Base-by-base conservation (phyloP, 2,113 vertebrate genomes). In the Mola mola region DNA sequence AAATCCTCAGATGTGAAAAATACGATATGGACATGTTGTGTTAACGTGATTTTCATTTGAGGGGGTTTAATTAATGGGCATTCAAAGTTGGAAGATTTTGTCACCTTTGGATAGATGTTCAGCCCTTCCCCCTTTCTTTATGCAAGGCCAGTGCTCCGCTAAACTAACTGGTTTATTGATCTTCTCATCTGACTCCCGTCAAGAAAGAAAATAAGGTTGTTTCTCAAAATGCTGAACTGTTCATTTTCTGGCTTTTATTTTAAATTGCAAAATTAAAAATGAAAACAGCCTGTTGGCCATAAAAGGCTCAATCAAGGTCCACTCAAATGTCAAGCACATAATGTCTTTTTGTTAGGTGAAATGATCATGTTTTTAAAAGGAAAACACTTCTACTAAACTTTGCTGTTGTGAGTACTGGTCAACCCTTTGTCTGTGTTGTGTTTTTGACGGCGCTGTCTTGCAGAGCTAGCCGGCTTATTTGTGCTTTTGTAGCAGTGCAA, bases 401-500 rank as follows among this genome's bases (percentile, higher is more conserved):
- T 16, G n/a, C n/a, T 34, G 24, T 40, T 22, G 5, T 33, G 16
- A 21, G 34, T n/a, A 7, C 1, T 11, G 16, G 8, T 44, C 44
- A 31, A 46, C 16, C 7, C 36, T 9, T 34, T 12, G 26, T 12
- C 34, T 22, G 7, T 47, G n/a, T 24, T 29, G 5, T 11, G 8
- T 28, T 38, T 6, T 36, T n/a, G 12, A 29, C 10, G 9, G 5
- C 6, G 25, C 6, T 2, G 6, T 37, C 31, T 16, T 21, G 46
- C 58, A 51, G 7, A 52, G 15, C 7, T 6, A 0, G 16, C 16
- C n/a, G 2, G 40, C 20, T 22, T 56, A 42, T 37, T 58, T 57
- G 25, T 58, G 44, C 38, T 59, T 67, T 46, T 44, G 42, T 46
- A 40, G 63, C 48, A 63, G 41, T 16, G 12, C 8, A 1, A 42